Base-by-base conservation (phyloP, 2,797 vertebrate species). In the Sarcoramphus papa region DNA sequence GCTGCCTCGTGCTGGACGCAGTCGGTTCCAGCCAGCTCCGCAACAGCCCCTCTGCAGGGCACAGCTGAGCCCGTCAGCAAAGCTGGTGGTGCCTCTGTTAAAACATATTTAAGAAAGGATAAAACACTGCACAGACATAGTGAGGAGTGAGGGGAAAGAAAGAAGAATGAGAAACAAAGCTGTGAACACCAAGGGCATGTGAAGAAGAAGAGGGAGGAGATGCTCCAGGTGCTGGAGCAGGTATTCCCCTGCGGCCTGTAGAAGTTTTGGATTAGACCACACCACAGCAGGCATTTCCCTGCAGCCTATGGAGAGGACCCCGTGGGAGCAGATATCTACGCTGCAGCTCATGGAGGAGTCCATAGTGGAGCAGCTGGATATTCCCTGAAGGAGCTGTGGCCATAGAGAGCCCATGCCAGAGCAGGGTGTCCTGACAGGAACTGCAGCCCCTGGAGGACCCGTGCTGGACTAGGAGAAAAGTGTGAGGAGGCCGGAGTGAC, bases 1-100 rank as follows among this genome's bases (percentile, higher is more conserved):
- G 16, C 30, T 33, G 69, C 37, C 12, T 15, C 17, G 7, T 3
- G 11, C 9, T 9, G 15, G 25, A 14, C n/a, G 13, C 30, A 8
- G 30, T 16, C 4, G 10, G 25, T 18, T 72, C 21, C 56, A 30
- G 30, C 6, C 4, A 2, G 31, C 14, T 70, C 30, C 1, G 5
- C 28, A 18, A 21, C 2, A 2, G 28, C 19, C 4, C 3, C 17
- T 6, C 25, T 3, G 1, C 31, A n/a, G 30, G 35, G 9, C 53
- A n/a, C 28, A 15, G 31, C 21, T 14, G 35, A 37, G 17, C 35
- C 30, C 8, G 7, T 35, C 56, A 35, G 47, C 25, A 7, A 28
- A 17, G 25, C 47, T 25, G 40, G n/a, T 45, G 40, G 11, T 35
- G 18, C 64, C 23, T 30, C 28, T 17, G 17, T 40, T 30, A 45